Base-by-base conservation (phyloP, 30 jellyfish, hydroid and myxozoan genomes). In the Cassiopea andromeda region DNA sequence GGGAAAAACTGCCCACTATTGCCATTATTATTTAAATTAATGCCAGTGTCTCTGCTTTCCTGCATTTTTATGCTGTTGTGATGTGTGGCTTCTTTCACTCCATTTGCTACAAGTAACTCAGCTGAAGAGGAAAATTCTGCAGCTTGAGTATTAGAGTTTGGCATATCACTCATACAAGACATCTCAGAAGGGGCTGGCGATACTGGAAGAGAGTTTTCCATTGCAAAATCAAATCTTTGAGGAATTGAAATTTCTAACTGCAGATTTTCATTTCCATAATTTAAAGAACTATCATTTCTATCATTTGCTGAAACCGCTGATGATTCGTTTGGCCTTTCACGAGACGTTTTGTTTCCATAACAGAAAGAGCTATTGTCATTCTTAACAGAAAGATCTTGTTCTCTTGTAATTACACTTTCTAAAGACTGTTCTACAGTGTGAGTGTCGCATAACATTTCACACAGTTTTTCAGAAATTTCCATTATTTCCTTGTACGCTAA, bases 401-500 rank as follows among this genome's bases (percentile, higher is more conserved):
- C 73, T 17, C 2, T 64, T 7, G 8, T 27, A 64, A 9, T 13
- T 5, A 64, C 73, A 13, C 43, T 16, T 64, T 7, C 38, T 27
- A 64, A 9, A 64, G 19, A 4, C 43, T 4, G 73, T 17, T 64
- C 73, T 64, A 70, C 79, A 8, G 50, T 43, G 18, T 19, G 78
- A 17, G 59, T 79, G 19, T 80, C 78, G 1, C 60, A 18, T 18
- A 85, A 59, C 16, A 85, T 73, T 54, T 85, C 78, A 6, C 83
- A 9, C 16, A 85, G 75, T 19, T 78, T 49, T 6, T 79, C 85
- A 0, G 90, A 77, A 8, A 87, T 75, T 2, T 61, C 89, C 50
- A 90, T 74, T 8, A 90, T 80, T 14, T 77, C 87, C 13, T 58
- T 89, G 82, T n/a, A 90, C 16, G 90, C 9, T 14, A 72, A 60